Evolutionary conservation across 2,113 vertebrate species (phyloP).

Genomic region (Micromys minutus): DNA sequence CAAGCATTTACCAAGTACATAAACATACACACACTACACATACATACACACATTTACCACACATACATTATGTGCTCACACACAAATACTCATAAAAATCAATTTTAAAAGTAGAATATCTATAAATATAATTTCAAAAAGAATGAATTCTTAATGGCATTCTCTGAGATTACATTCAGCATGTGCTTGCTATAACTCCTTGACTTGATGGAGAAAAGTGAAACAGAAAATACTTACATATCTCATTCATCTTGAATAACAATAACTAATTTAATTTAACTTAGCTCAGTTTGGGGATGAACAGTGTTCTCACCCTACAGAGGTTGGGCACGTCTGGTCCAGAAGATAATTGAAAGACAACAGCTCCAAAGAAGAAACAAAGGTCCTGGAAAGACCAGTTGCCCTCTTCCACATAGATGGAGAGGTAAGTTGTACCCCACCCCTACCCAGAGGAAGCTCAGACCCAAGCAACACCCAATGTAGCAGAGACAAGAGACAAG

Average conservation of each 20-base stretch:
- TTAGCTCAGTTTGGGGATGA: background rate
- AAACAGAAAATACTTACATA: background rate
- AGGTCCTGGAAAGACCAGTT: too few species aligned
- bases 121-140: background rate
- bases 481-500: background rate
- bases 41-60: background rate
- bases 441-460: background rate
- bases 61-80: background rate
- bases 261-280: background rate
- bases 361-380: background rate
- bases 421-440: too few species aligned
- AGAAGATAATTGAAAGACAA: background rate
- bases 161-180: background rate
- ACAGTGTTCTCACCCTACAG: too few species aligned
- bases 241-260: background rate
- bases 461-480: rapidly evolving
- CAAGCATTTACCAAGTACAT: too few species aligned
- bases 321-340: background rate
- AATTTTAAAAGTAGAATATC: background rate
- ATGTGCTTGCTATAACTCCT: background rate
- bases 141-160: background rate
- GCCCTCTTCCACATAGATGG: background rate
- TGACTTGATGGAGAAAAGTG: background rate
- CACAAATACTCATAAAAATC: background rate
- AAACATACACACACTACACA: background rate